Evolutionary conservation across 2,888 invertebrate genomes (phyloP).

Genomic region (Aporophyla lueneburgensis): DNA sequence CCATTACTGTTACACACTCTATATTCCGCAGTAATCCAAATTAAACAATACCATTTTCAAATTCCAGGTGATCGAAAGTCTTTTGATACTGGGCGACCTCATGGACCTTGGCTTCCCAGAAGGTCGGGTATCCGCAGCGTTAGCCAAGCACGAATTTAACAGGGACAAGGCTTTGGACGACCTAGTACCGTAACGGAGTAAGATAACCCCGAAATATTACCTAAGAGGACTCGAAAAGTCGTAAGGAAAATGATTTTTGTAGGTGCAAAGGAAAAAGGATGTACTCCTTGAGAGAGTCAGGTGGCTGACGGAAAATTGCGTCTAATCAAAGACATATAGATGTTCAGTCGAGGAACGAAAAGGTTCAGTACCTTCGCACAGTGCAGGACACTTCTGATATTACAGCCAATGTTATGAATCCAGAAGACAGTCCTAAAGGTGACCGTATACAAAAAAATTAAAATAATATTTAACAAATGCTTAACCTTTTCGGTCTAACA

Average conservation of each 20-base stretch:
- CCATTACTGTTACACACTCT: no score
- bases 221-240: slow-evolving; percentile 55
- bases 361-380: neutral
- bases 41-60: neutral
- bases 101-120: slow-evolving; percentile 96
- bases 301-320: slow-evolving; percentile 39
- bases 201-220: slow-evolving; percentile 30
- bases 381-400: no score
- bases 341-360: slow-evolving; percentile 13
- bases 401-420: neutral
- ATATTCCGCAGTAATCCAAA: neutral
- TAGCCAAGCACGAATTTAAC: slow-evolving; percentile 95
- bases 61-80: slow-evolving; percentile 95
- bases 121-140: slow-evolving; percentile 93
- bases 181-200: slow-evolving; percentile 92
- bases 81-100: slow-evolving; percentile 94
- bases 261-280: slow-evolving; percentile 5
- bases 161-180: slow-evolving; percentile 96
- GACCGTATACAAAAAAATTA: neutral
- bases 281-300: slow-evolving; percentile 29
- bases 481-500: neutral
- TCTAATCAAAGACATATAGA: neutral
- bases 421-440: neutral
- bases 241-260: slow-evolving; percentile 46
- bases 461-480: neutral